Evolutionary conservation across 2,797 vertebrate genomes (phyloP), one percentile per base, ranked within the genome.

Genomic region (Gouania willdenowi): DNA sequence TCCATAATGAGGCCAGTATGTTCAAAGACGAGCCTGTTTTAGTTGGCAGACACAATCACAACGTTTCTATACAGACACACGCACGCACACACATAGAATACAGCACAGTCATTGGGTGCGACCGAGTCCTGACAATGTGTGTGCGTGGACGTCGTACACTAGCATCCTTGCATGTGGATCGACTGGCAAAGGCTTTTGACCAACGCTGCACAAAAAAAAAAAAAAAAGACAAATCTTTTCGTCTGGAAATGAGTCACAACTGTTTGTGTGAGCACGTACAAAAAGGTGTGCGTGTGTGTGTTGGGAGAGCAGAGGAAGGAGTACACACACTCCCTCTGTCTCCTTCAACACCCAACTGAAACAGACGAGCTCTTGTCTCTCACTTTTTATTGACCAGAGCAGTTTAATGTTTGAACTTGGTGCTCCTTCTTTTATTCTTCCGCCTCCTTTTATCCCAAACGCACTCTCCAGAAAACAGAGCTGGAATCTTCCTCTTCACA

Each of bases 231-330:
- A 35, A 72, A 65, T 50, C 14, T 69, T 66, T 22, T 75, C 54
- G 66, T 61, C 61, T 44, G 82, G 84, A 86, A 84, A 41, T 88
- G 84, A 86, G 71, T 88, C 85, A 86, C 66, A 23, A 32, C 46
- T 60, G 60, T 66, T n/a, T n/a, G 53, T 59, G 38, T 49, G 67
- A 65, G 30, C 8, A n/a, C 1, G 18, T 39, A 17, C n/a, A 51
- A 35, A 49, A 56, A 71, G 48, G 44, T 63, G 37, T 11, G 26
- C 24, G 22, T 26, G 7, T 46, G 40, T 47, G 28, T 15, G 24
- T 23, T 47, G 24, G 20, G 26, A 13, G 21, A 24, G 39, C 34
- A 26, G 41, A 58, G 47, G 33, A 64, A 38, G 71, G 57, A 73
- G 66, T 68, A 74, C 71, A 82, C 74, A 70, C 51, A 64, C 50